A percentile compares a stretch with the other conserved stretches of the same genome.
phyloP scores from a whole-genome alignment of 2,888 invertebrate species.

The Xanthia icteritia region DNA sequence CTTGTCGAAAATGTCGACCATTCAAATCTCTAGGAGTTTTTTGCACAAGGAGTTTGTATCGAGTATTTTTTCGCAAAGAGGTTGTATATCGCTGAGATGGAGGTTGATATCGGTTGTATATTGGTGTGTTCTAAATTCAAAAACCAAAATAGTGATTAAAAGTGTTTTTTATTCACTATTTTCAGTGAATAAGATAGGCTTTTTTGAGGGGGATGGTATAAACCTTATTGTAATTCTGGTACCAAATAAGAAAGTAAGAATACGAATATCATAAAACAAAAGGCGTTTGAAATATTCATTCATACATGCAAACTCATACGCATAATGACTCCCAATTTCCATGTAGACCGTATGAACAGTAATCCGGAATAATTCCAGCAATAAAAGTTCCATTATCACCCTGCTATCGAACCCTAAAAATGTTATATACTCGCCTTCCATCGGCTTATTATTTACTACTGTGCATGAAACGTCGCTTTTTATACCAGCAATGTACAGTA shows the following conservation, averaged over 20 bases:
- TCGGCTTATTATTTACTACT: conserved; percentile 69
- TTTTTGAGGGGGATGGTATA: too few relatives aligned
- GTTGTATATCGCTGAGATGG: too few relatives aligned
- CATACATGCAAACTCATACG: conserved; percentile 60
- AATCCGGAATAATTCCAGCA: conserved; percentile 63
- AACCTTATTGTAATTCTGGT: background rate
- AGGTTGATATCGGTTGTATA: too few relatives aligned
- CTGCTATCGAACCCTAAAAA: conserved; percentile 58
- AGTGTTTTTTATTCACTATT: too few relatives aligned
- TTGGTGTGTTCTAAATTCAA: too few relatives aligned
- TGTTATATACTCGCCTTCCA: conserved; percentile 61
- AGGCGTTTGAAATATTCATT: conserved; percentile 61
- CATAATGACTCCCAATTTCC: conserved; percentile 66
- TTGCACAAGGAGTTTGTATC: too few relatives aligned
- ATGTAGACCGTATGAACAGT: conserved; percentile 61
- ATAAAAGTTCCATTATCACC: conserved; percentile 68
- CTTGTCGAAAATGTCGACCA: too few relatives aligned
- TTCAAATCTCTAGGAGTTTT: too few relatives aligned
- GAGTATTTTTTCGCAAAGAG: too few relatives aligned
- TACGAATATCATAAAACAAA: conserved; percentile 38
- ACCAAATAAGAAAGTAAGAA: conserved; percentile 14
- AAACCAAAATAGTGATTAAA: too few relatives aligned
- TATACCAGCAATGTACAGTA: conserved; percentile 71
- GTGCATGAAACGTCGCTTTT: conserved; percentile 65
- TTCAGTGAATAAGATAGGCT: too few relatives aligned